Conservation (phyloP, 2,888 invertebrate species). For the Linnaemya tessellans region DNA sequence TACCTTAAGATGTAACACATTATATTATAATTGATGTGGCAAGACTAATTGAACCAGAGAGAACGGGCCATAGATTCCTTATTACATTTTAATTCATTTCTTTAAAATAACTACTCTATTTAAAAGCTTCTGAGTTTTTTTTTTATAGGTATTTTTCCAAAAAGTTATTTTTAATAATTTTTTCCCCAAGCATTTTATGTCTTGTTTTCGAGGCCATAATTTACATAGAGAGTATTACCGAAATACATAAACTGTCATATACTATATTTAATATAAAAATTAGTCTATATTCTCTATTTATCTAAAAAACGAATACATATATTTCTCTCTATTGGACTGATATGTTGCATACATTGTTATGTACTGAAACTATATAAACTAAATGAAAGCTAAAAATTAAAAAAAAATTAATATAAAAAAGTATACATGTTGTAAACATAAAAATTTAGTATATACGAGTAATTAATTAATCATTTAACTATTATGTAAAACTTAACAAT, state of each 20-base stretch:
- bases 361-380: slow-evolving; percentile 49
- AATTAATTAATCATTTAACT: slow-evolving; percentile 19
- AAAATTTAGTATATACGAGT: slow-evolving; percentile 47
- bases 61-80: too few species aligned
- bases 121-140: background rate
- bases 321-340: slow-evolving; percentile 70
- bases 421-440: slow-evolving; percentile 63
- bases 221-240: slow-evolving; percentile 12
- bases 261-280: slow-evolving; percentile 10
- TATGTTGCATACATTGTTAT: slow-evolving; percentile 70
- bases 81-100: too few species aligned
- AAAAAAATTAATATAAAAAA: slow-evolving; percentile 31
- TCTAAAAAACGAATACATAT: slow-evolving; percentile 38
- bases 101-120: too few species aligned
- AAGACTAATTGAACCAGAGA: too few species aligned
- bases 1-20: too few species aligned
- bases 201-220: background rate
- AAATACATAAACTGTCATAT: background rate
- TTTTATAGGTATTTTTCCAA: background rate
- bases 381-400: slow-evolving; percentile 31
- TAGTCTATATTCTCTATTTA: slow-evolving; percentile 30
- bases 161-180: background rate
- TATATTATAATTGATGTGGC: too few species aligned
- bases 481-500: slow-evolving; percentile 11
- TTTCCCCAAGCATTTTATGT: background rate